A percentile compares a stretch with the other conserved stretches of the same genome.
phyloP scores from a whole-genome alignment of 2,888 invertebrate genomes.

The Halocaridina rubra region DNA sequence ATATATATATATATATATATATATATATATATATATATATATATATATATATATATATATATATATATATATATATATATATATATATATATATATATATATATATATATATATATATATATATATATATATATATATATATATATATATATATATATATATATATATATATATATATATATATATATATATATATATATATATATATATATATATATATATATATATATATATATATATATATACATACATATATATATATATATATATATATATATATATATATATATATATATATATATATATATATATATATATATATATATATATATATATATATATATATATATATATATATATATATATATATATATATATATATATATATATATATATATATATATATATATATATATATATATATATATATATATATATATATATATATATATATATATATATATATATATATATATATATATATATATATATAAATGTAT shows the following conservation, averaged over 20 bases:
- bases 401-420: too few relatives aligned
- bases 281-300: too few relatives aligned
- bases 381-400: too few relatives aligned
- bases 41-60: not conserved
- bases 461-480: too few relatives aligned
- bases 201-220: not conserved
- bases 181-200: not conserved
- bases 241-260: not conserved
- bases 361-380: too few relatives aligned
- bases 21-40: slow-evolving; percentile 19
- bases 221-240: not conserved
- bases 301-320: too few relatives aligned
- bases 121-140: not conserved
- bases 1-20: slow-evolving; percentile 6
- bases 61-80: not conserved
- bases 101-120: not conserved
- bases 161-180: not conserved
- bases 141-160: not conserved
- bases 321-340: too few relatives aligned
- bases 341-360: too few relatives aligned
- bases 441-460: too few relatives aligned
- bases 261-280: too few relatives aligned
- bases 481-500: too few relatives aligned
- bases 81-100: not conserved
- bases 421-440: too few relatives aligned